Base-by-base conservation (phyloP, 2,888 invertebrate species). In the Pantelozetes paolii region DNA sequence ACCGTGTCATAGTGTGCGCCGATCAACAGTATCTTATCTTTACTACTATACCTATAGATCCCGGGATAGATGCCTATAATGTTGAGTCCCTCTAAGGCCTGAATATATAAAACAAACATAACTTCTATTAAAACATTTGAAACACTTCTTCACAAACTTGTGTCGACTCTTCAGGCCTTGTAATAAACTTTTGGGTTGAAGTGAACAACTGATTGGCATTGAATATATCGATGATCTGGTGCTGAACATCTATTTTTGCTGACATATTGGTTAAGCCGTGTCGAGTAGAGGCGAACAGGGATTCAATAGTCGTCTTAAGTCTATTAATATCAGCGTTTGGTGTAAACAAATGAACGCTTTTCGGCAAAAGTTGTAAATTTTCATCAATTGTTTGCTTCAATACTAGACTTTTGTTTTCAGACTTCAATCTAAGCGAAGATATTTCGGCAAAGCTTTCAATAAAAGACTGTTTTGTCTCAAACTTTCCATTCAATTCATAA, bases 1-100 rank as follows among this genome's bases (percentile, higher is more conserved):
- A 81, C 80, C 3, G 82, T 82, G 76, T 82, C 82, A 77, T 80
- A 81, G 76, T 82, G 82, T 3, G 82, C 82, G 6, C 81, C 82
- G n/a, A 82, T 77, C 8, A 82, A 76, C 18, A 81, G 71, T 1
- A 81, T 81, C 62, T 77, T 75, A 76, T 82, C 82, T 42, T 79
- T 77, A n/a, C 77, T 59, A 0, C 80, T 80, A 1, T 79, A 79
- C 80, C 81, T 80, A 48, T 79, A 77, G 6, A 75, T 74, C 0
- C 82, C 82, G 13, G 80, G 79, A 9, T 81, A 76, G 9, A 82
- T 76, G 8, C 81, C 81, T 57, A 82, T 79, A 6, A 82, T 77
- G 73, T 82, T 82, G 0, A 77, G 76, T 6, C 81, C 81, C 72
- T 77, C 78, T 62, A 79, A 79, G 28, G 76, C 69, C 54, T 75